Conservation (phyloP, 64 coral and sea anemone genomes). For the Pocillopora verrucosa region DNA sequence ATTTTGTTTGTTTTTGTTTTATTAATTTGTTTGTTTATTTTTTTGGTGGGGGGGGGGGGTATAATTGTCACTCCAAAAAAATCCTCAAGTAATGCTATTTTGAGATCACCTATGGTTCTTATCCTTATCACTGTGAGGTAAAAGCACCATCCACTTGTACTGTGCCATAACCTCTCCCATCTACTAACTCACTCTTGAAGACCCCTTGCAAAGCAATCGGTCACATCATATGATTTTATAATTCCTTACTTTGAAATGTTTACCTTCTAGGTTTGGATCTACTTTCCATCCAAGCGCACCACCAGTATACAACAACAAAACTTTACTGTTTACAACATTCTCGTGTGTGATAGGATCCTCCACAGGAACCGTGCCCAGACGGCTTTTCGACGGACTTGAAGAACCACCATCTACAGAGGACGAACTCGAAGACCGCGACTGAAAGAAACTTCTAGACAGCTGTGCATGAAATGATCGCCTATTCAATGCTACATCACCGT, state of each 20-base stretch:
- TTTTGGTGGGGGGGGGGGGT: too few species aligned
- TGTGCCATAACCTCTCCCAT: too few species aligned
- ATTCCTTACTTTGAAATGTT: background rate
- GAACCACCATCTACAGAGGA: conserved; percentile 5
- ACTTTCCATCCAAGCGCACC: conserved; percentile 89
- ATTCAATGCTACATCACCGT: background rate
- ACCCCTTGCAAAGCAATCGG: background rate
- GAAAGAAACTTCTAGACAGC: conserved; percentile 29
- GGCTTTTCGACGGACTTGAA: background rate
- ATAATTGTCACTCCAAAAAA: too few species aligned
- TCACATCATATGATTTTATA: background rate
- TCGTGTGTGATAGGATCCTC: conserved; percentile 57
- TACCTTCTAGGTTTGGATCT: conserved; percentile 42
- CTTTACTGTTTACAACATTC: conserved; percentile 52
- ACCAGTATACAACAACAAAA: conserved; percentile 78
- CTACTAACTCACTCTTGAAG: too few species aligned
- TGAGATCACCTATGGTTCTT: too few species aligned
- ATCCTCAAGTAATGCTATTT: too few species aligned
- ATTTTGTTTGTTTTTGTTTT: too few species aligned
- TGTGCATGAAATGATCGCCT: background rate
- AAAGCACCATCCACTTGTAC: too few species aligned
- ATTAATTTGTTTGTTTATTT: too few species aligned
- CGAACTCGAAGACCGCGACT: background rate
- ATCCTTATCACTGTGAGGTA: too few species aligned
- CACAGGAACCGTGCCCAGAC: conserved; percentile 23